These are phyloP conservation scores for Sceloporus tristichus DNA, from an alignment of 2,113 vertebrate genomes.

Conservation along the genomic window DNA sequence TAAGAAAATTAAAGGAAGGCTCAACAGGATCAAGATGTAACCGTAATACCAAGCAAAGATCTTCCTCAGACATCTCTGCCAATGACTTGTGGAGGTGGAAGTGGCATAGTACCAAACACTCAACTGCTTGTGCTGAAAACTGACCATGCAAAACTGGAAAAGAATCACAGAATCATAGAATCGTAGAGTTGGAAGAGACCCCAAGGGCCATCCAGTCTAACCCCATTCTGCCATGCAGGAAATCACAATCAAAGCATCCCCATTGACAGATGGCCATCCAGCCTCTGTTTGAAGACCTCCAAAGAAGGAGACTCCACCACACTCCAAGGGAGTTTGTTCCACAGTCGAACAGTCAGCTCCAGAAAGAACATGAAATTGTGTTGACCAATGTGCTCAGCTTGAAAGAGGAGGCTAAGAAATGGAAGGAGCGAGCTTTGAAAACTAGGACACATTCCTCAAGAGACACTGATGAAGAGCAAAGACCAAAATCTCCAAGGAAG, in stretches of 20 bases:
- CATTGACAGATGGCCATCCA: too few species aligned
- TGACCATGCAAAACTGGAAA: conserved; percentile 83
- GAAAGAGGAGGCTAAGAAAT: conserved; percentile 72
- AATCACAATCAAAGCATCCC: too few species aligned
- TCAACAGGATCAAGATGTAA: conserved; percentile 82
- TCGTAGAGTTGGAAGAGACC: too few species aligned
- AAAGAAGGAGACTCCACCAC: too few species aligned
- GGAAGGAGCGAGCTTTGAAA: conserved; percentile 66
- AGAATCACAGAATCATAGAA: too few species aligned
- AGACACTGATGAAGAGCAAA: conserved; percentile 17
- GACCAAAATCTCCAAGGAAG: conserved; percentile 63
- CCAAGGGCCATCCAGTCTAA: too few species aligned
- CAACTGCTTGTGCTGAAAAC: conserved; percentile 76
- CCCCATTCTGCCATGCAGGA: too few species aligned
- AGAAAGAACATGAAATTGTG: conserved; percentile 78
- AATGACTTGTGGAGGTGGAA: conserved; percentile 81
- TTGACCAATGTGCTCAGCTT: too few species aligned
- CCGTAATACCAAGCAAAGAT: conserved; percentile 71
- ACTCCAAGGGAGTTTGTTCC: too few species aligned
- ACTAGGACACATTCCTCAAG: conserved; percentile 46
- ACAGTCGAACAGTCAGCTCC: conserved; percentile 77
- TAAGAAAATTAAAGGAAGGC: conserved; percentile 84
- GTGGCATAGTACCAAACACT: conserved; percentile 85
- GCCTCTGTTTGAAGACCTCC: too few species aligned
- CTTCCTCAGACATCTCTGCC: conserved; percentile 60